Conservation (phyloP, 2,888 invertebrate genomes). For the Athalia cordata region DNA sequence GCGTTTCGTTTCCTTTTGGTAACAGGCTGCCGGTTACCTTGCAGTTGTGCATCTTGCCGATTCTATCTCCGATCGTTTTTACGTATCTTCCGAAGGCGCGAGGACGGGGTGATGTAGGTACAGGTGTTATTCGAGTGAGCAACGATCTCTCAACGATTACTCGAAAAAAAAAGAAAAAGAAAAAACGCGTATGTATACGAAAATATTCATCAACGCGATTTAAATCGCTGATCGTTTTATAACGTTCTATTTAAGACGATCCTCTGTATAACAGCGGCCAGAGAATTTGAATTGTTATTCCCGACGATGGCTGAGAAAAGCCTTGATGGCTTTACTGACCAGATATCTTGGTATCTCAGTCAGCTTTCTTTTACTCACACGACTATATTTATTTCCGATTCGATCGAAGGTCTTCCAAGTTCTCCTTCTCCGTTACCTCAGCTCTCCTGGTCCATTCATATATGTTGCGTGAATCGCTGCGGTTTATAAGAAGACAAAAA, state of each 20-base stretch:
- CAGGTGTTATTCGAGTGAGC: slow-evolving; percentile 29
- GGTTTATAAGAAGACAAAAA: neutral
- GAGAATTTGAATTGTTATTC: neutral
- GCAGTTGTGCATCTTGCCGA: slow-evolving; percentile 4
- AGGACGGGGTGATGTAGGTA: slow-evolving; percentile 30
- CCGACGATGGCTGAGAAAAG: neutral
- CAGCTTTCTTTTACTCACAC: neutral
- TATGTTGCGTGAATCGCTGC: neutral
- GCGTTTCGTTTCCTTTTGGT: slow-evolving; percentile 38
- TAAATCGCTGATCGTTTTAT: no score
- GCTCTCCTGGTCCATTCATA: neutral
- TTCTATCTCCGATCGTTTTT: slow-evolving; percentile 21
- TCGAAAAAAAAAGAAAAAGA: neutral
- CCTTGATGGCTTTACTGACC: neutral
- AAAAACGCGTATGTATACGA: neutral
- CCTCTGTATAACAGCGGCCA: neutral
- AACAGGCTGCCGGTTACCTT: slow-evolving; percentile 11
- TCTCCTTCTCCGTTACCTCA: no score
- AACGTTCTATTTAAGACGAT: neutral
- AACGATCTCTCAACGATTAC: slow-evolving; percentile 1
- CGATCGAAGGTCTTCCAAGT: neutral
- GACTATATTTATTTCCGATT: neutral
- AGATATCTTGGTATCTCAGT: neutral
- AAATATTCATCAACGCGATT: no score
- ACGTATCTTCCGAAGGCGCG: neutral